Evolutionary conservation across 2,797 vertebrate genomes (phyloP).

Genomic region (Fundulus diaphanus): DNA sequence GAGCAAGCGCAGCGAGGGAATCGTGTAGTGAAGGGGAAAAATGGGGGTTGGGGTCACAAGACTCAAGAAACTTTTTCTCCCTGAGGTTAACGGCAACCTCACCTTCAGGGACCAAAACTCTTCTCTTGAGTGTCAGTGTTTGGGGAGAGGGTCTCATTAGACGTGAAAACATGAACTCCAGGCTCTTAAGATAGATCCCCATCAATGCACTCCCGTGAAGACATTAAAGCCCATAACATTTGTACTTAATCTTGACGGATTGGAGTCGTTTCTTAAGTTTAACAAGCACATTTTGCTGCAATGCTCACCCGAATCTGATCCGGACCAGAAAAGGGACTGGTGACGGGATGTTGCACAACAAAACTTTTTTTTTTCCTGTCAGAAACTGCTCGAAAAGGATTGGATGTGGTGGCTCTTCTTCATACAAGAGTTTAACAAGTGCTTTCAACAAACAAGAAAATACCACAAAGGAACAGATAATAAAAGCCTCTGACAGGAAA

Average conservation of each 20-base stretch:
- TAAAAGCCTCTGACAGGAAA: conserved; percentile 20
- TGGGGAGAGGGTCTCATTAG: neutral
- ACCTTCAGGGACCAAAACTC: conserved; percentile 41
- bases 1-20: conserved; percentile 91
- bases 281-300: conserved; percentile 5
- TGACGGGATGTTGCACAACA: conserved; percentile 22
- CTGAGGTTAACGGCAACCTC: conserved; percentile 4
- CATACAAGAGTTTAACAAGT: conserved; percentile 4
- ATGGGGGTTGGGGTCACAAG: neutral
- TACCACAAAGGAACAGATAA: neutral
- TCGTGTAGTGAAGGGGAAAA: conserved; percentile 78
- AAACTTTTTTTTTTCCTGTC: conserved; percentile 9
- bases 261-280: conserved; percentile 21
- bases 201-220: conserved; percentile 22
- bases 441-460: conserved; percentile 28
- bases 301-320: conserved; percentile 6
- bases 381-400: conserved; percentile 22
- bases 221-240: conserved; percentile 3
- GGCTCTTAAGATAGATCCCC: conserved; percentile 14
- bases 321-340: conserved; percentile 19
- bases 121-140: conserved; percentile 22
- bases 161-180: conserved; percentile 3
- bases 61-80: conserved; percentile 26
- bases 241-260: conserved; percentile 8
- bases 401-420: neutral